Base-by-base conservation (phyloP, 37 sponge, comb jelly and placozoan species). In the Beroe ovata region DNA sequence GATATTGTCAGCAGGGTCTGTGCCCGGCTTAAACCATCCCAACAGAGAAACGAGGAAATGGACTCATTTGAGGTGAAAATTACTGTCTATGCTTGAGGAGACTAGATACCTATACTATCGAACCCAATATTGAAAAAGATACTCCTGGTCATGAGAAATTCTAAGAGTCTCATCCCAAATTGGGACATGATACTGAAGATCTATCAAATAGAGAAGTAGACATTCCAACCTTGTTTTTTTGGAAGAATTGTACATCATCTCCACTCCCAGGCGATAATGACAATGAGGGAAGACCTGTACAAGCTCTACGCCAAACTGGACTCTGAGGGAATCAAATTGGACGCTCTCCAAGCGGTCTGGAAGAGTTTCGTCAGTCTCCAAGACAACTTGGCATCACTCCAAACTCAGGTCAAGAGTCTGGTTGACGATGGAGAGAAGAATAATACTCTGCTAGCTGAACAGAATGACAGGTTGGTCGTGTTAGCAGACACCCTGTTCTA, bases 241-340 rank as follows among this genome's bases (percentile, higher is more conserved):
- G n/a, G n/a, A n/a, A n/a, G n/a, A n/a, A n/a, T n/a, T n/a, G n/a
- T n/a, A n/a, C n/a, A n/a, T n/a, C n/a, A n/a, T n/a, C n/a, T n/a
- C n/a, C n/a, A n/a, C 29, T 25, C 63, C 29, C 84, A 77, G 84
- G 84, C 84, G 8, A 77, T 77, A 14, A 77, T 77, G 84, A 77
- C 84, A 23, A 77, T 77, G 84, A 8, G 84, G 25, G 84, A 77
- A 42, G 84, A 77, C 84, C 84, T 77, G n/a, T 77, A 77, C 54
- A 77, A 42, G 28, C 84, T 77, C n/a, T 42, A 39, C 42, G 20
- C 42, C 47, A 77, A 77, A 25, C 28, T 77, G 1, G 84, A 77
- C 28, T 42, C 54, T 39, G 84, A 77, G 38, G 84, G 84, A 18
- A 77, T 77, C 54, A 77, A 77, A 29, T 35, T 77, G 42, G 84